A percentile compares a stretch with the other conserved stretches of the same genome.
Evolutionary conservation across 2,113 vertebrate genomes (phyloP).

Genomic region (Scytalopus superciliaris): DNA sequence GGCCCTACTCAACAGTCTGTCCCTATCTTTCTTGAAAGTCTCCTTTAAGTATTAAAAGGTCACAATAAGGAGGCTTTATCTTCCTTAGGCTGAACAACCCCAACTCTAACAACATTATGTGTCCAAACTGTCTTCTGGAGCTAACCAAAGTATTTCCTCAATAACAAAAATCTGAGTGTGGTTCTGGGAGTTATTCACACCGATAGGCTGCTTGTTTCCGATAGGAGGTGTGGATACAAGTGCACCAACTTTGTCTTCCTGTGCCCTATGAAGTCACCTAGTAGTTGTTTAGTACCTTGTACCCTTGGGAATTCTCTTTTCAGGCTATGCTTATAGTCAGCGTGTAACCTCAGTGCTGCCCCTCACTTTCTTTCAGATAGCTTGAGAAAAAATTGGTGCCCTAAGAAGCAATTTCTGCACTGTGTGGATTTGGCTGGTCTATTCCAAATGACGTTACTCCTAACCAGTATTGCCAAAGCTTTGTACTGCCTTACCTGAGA

Average conservation of each 20-base stretch:
- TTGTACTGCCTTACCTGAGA: not conserved
- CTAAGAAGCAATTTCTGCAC: not conserved
- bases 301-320: not conserved
- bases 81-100: not conserved
- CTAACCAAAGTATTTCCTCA: not conserved
- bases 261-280: fast-evolving
- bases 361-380: not conserved
- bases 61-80: not conserved
- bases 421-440: not conserved
- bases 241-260: not conserved
- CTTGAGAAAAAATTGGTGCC: not conserved
- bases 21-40: not conserved
- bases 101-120: not conserved
- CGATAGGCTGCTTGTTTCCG: fast-evolving
- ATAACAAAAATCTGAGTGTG: not conserved
- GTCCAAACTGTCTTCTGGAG: not conserved
- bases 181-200: not conserved
- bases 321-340: not conserved
- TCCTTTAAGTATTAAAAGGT: not conserved
- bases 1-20: not conserved
- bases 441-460: not conserved
- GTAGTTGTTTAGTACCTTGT: not conserved
- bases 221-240: not conserved
- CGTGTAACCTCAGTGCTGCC: not conserved
- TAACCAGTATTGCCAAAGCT: not conserved